Conservation (phyloP, 2,888 invertebrate species). For the Hydrotaea cyrtoneurina region DNA sequence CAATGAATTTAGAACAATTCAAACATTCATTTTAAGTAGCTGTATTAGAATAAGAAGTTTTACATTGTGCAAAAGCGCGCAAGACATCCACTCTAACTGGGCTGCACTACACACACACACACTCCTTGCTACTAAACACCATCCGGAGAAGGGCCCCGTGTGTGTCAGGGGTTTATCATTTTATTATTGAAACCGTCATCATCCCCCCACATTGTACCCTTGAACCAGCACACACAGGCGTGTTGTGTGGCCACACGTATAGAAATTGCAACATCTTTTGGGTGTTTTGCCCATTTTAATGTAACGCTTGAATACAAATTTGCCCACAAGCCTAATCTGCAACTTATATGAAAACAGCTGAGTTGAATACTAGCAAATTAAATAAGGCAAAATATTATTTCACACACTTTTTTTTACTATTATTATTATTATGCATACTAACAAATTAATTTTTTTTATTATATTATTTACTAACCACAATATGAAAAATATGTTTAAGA, state of each 20-base stretch:
- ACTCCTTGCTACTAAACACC: background rate
- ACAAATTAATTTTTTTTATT: conserved; percentile 26
- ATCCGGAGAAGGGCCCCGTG: background rate
- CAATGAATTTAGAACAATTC: conserved; percentile 32
- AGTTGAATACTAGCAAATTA: conserved; percentile 11
- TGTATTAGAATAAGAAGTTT: conserved; percentile 16
- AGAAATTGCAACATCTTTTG: background rate
- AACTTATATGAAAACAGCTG: background rate
- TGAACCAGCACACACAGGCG: background rate
- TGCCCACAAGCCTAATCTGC: background rate
- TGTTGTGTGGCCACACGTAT: background rate
- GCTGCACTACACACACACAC: background rate
- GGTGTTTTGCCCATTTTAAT: background rate
- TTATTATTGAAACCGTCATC: background rate
- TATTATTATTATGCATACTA: background rate
- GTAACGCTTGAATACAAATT: background rate
- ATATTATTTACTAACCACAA: conserved; percentile 26
- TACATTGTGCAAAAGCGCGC: background rate
- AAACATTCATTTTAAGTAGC: conserved; percentile 34
- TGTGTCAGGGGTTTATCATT: background rate
- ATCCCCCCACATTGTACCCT: background rate
- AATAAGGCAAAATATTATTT: background rate
- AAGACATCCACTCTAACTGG: background rate
- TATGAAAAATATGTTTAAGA: conserved; percentile 23
- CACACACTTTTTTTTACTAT: background rate